Evolutionary conservation across 92 coral and sea anemone species (phyloP).

Genomic region (Metridium senile): DNA sequence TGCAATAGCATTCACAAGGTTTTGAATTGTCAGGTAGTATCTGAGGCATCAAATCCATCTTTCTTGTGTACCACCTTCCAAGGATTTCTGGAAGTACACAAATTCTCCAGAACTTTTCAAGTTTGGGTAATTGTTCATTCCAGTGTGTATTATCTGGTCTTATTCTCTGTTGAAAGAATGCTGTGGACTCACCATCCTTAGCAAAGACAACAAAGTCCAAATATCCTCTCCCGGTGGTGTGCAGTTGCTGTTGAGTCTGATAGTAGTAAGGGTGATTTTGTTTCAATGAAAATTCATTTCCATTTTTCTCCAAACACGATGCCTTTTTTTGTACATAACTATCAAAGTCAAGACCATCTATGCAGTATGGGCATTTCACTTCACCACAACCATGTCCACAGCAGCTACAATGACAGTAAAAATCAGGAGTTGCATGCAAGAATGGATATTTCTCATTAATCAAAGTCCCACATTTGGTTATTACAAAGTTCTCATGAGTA

Average conservation of each 20-base stretch:
- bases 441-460: constrained; percentile 39
- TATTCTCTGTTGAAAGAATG: constrained; percentile 22
- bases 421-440: constrained; percentile 44
- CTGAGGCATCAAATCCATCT: constrained; percentile 35
- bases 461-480: constrained; percentile 18
- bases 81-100: constrained; percentile 43
- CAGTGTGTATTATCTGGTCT: constrained; percentile 27
- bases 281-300: constrained; percentile 17
- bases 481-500: neutral
- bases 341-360: constrained; percentile 40
- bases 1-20: constrained; percentile 36
- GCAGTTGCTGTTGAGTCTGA: constrained; percentile 37
- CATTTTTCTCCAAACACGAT: constrained; percentile 36
- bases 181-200: constrained; percentile 13
- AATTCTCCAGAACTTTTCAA: constrained; percentile 43
- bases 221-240: constrained; percentile 20
- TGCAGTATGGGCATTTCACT: constrained; percentile 35
- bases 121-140: constrained; percentile 29
- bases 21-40: constrained; percentile 5
- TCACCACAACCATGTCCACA: constrained; percentile 61
- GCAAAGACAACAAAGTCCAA: constrained; percentile 42
- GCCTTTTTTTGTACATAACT: constrained; percentile 19
- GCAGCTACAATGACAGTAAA: constrained; percentile 30
- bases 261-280: constrained; percentile 22
- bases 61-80: constrained; percentile 48